These are phyloP conservation scores for Nansenia antarctica DNA, from an alignment of 2,113 vertebrate species.

Conservation along the genomic window DNA sequence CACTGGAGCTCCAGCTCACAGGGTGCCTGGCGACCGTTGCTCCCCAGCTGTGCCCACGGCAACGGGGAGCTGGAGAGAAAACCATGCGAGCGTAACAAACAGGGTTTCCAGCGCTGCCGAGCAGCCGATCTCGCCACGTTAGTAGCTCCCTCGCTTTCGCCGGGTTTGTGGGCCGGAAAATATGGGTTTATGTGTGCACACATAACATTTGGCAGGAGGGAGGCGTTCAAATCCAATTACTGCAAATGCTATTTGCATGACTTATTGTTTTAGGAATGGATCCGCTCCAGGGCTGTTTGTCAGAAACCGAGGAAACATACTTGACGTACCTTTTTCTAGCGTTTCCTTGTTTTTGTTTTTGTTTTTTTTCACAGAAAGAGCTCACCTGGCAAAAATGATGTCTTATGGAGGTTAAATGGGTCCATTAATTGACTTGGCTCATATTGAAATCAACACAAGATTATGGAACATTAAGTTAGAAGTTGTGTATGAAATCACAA, in stretches of 20 bases:
- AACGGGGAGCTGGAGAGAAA: conserved; percentile 44
- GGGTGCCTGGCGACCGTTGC: conserved; percentile 49
- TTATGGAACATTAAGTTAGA: too few relatives aligned
- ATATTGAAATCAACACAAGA: too few relatives aligned
- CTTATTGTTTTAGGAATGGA: conserved; percentile 65
- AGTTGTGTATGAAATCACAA: too few relatives aligned
- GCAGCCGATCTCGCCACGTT: conserved; percentile 48
- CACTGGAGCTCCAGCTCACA: conserved; percentile 48
- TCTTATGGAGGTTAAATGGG: too few relatives aligned
- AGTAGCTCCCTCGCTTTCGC: conserved; percentile 47
- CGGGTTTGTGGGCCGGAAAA: conserved; percentile 72
- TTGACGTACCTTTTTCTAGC: conserved; percentile 8
- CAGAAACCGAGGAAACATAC: conserved; percentile 17
- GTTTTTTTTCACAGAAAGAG: too few relatives aligned
- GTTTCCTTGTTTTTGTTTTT: too few relatives aligned
- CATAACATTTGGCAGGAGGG: conserved; percentile 73
- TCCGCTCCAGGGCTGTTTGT: conserved; percentile 53
- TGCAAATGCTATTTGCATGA: conserved; percentile 69
- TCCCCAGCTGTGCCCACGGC: conserved; percentile 59
- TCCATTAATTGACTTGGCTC: too few relatives aligned
- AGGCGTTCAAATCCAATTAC: conserved; percentile 77
- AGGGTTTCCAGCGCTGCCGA: conserved; percentile 61
- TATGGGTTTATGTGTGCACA: conserved; percentile 71
- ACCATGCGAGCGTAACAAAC: conserved; percentile 69
- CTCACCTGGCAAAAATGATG: too few relatives aligned